phyloP scores from a whole-genome alignment of 2,888 invertebrate genomes.

The Sturmia bella region DNA sequence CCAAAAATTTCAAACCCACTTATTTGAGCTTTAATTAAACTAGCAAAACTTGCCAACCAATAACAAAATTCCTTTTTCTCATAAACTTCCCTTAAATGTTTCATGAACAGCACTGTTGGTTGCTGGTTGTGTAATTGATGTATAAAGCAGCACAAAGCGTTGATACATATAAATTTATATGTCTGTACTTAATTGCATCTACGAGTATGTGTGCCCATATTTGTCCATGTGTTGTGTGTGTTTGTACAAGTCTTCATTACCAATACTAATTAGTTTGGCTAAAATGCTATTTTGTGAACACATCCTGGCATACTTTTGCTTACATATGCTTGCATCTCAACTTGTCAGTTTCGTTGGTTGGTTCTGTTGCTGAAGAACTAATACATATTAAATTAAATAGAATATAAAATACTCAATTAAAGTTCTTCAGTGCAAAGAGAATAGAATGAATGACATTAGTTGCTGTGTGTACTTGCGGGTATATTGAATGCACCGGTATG shows the following conservation, averaged over 20 bases:
- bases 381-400: constrained; percentile 47
- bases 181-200: too few species aligned
- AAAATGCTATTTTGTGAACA: constrained; percentile 38
- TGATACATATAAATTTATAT: background rate
- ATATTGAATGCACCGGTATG: constrained; percentile 13
- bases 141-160: constrained; percentile 5
- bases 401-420: constrained; percentile 63
- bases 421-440: constrained; percentile 39
- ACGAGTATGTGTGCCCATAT: background rate
- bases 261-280: constrained; percentile 54
- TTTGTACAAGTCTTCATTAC: constrained; percentile 5
- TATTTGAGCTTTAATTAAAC: background rate
- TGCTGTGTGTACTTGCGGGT: background rate
- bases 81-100: constrained; percentile 17
- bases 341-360: background rate
- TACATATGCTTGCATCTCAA: background rate
- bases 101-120: background rate
- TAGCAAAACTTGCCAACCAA: constrained; percentile 21
- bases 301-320: background rate
- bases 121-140: constrained; percentile 29
- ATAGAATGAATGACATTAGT: constrained; percentile 18
- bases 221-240: background rate
- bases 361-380: background rate
- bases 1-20: constrained; percentile 20
- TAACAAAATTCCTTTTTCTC: constrained; percentile 20